Conservation (phyloP, 1,140 invertebrate genomes). For the Odontomachus brunneus region DNA sequence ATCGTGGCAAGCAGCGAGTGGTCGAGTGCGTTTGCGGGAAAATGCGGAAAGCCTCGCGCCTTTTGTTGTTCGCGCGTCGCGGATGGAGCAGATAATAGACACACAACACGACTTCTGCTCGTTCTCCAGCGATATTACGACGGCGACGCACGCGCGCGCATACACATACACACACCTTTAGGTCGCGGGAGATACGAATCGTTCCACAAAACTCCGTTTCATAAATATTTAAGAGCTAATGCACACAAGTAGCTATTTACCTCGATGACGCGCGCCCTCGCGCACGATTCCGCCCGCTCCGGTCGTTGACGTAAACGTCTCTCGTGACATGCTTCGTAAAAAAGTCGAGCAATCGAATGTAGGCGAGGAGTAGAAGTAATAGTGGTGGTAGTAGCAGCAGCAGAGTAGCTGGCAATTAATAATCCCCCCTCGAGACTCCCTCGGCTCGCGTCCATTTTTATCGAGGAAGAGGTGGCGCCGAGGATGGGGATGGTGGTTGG, state of each 20-base stretch:
- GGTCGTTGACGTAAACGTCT: conserved; percentile 27
- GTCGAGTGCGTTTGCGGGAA: neutral
- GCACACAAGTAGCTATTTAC: conserved; percentile 29
- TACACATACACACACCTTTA: neutral
- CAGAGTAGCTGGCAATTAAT: conserved; percentile 43
- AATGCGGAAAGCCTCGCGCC: neutral
- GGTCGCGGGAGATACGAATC: conserved; percentile 52
- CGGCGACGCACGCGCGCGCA: neutral
- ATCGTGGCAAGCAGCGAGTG: neutral
- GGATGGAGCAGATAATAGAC: too few species aligned
- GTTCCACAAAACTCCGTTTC: conserved; percentile 34
- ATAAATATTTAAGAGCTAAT: conserved; percentile 58
- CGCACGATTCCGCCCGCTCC: conserved; percentile 17
- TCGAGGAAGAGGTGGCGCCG: neutral
- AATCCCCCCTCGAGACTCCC: neutral
- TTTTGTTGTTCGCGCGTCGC: too few species aligned
- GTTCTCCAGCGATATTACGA: too few species aligned
- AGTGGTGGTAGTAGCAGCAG: too few species aligned
- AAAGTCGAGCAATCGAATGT: neutral
- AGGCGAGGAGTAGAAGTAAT: neutral
- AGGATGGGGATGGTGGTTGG: neutral
- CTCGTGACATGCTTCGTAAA: conserved; percentile 34
- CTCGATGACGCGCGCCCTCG: conserved; percentile 28
- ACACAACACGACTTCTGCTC: too few species aligned
- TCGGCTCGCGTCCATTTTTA: neutral